Base-by-base conservation (phyloP, 2,113 vertebrate genomes). In the Petrocephalus microphthalmus region DNA sequence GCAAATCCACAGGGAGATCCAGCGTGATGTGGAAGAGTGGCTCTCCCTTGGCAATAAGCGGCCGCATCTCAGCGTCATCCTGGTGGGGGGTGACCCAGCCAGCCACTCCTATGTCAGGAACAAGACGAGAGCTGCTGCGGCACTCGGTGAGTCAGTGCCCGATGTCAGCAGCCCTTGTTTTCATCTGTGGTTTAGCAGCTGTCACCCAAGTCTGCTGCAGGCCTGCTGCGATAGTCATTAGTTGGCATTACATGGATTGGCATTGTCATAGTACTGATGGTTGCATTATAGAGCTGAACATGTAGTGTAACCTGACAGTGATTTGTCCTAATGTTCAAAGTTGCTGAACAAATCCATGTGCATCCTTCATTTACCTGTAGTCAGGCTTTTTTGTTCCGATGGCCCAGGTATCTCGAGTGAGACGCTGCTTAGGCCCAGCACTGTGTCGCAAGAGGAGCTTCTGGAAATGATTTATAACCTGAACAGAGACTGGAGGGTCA, bases 101-200 rank as follows among this genome's bases (percentile, higher is more conserved):
- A 98, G 98, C 90, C 97, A 95, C 29, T 96, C 95, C 2, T 99
- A 99, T 8, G 97, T 98, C 71, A 95, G 93, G 91, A 98, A 97
- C 93, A 99, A 98, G 94, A 96, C 97, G 85, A 96, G 94, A 89
- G 96, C 96, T 45, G 97, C 98, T 83, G 95, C 94, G 17, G 91
- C 96, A 89, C 94, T 98, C 90, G 97, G 97, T 99, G 91, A 92
- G 96, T 90, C n/a, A 20, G 17, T 64, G 25, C 29, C 42, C 20
- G 10, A n/a, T 1, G 84, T 57, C 20, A 22, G 53, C 54, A n/a
- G 52, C 25, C 49, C 19, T 51, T 84, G 22, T 84, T 25, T 51
- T 25, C 22, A 3, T 52, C 25, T 49, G n/a, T 47, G 11, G 82
- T 15, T 25, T 52, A 49, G n/a, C 74, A 0, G n/a, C 37, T 29